Conservation (phyloP, 2,888 invertebrate species). For the Meiosimyza platycephala region DNA sequence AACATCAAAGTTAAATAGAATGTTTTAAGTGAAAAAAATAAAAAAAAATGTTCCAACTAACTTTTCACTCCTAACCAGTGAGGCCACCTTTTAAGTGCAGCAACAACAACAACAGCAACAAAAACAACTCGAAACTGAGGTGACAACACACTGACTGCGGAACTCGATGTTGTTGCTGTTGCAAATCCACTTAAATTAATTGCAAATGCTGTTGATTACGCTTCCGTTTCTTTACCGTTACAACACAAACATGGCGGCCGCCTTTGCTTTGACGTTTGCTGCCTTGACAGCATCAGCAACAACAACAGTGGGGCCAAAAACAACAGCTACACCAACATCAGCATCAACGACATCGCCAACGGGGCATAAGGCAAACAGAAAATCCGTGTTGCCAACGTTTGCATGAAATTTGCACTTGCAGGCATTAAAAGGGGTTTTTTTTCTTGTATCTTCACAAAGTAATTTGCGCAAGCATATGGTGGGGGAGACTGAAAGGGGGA, state of each 20-base stretch:
- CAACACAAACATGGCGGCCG: slow-evolving; percentile 24
- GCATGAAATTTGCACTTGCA: slow-evolving; percentile 19
- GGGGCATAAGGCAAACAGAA: slow-evolving; percentile 23
- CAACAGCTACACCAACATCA: not conserved
- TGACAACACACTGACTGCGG: not conserved
- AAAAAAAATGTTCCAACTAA: too few species aligned
- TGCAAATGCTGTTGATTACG: slow-evolving; percentile 63
- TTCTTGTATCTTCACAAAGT: slow-evolving; percentile 13
- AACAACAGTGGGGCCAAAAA: not conserved
- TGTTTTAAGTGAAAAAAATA: too few species aligned
- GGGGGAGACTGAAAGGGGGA: too few species aligned
- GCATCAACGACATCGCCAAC: not conserved
- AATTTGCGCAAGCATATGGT: not conserved
- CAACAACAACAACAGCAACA: not conserved
- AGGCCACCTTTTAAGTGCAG: not conserved
- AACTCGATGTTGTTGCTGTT: slow-evolving; percentile 48
- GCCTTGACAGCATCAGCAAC: slow-evolving; percentile 7
- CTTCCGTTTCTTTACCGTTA: slow-evolving; percentile 55
- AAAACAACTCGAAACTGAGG: slow-evolving; percentile 1
- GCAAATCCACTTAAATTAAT: slow-evolving; percentile 64
- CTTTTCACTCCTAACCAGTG: too few species aligned
- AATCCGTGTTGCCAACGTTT: slow-evolving; percentile 29
- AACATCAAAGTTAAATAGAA: too few species aligned
- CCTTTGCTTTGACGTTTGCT: slow-evolving; percentile 21
- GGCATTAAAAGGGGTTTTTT: not conserved